Conservation (phyloP, 2,888 invertebrate genomes). For the Leptura quadrifasciata region DNA sequence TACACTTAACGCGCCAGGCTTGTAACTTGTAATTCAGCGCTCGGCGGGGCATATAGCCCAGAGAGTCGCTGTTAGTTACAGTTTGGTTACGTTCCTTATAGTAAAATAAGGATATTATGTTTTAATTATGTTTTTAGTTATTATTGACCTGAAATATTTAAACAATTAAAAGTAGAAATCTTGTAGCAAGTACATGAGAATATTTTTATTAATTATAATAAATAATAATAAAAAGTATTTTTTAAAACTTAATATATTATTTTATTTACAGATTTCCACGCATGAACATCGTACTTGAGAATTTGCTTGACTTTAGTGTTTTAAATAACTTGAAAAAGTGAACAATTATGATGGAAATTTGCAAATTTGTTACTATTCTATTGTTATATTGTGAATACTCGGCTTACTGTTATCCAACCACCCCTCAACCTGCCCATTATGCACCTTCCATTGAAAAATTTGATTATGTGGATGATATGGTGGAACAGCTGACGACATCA, state of each 20-base stretch:
- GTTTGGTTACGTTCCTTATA: no score
- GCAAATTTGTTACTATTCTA: conserved; percentile 49
- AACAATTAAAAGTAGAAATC: conserved; percentile 23
- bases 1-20: no score
- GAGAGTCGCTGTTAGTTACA: no score
- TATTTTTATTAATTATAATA: no score
- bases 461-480: conserved; percentile 58
- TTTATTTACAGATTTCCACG: conserved; percentile 56
- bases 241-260: conserved; percentile 52
- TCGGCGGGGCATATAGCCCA: no score
- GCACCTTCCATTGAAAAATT: conserved; percentile 77
- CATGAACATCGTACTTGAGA: conserved; percentile 41
- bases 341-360: conserved; percentile 49
- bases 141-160: not conserved
- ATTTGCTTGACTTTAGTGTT: conserved; percentile 13
- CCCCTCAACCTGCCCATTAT: conserved; percentile 75
- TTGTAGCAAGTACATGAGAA: no score
- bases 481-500: conserved; percentile 73
- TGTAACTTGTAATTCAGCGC: no score
- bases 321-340: conserved; percentile 28
- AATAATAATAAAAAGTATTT: no score
- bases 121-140: not conserved
- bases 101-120: no score
- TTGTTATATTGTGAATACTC: conserved; percentile 72
- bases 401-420: conserved; percentile 67